phyloP scores from a whole-genome alignment of 2,888 invertebrate species.

The Ethmia dodecea region DNA sequence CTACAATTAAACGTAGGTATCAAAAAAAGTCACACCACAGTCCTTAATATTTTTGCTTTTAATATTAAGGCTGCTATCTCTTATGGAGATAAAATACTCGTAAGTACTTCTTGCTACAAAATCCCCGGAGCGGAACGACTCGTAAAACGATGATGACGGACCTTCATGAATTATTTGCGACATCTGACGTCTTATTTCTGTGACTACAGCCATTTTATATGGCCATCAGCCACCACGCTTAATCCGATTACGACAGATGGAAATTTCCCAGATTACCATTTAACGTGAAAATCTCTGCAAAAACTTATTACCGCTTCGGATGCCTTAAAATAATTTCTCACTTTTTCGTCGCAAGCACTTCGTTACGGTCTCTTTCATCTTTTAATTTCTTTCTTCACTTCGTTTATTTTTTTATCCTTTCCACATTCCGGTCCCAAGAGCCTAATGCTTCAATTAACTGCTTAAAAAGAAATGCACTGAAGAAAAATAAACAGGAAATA shows the following conservation, averaged over 20 bases:
- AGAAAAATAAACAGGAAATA: conserved; percentile 31
- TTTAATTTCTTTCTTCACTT: conserved; percentile 50
- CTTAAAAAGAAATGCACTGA: conserved; percentile 32
- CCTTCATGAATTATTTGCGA: conserved; percentile 1
- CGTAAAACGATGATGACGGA: background rate
- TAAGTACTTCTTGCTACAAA: no score
- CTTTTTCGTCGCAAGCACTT: conserved; percentile 48
- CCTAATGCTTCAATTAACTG: conserved; percentile 44
- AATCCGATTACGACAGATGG: conserved; percentile 51
- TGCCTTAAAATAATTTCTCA: conserved; percentile 57
- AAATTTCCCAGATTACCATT: conserved; percentile 53
- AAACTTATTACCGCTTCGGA: conserved; percentile 58
- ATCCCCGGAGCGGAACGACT: no score
- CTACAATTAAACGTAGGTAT: no score
- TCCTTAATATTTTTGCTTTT: no score
- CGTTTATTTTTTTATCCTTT: conserved; percentile 43
- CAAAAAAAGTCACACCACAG: no score
- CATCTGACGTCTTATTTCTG: background rate
- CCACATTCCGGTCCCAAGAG: conserved; percentile 32
- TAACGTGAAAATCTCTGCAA: conserved; percentile 50
- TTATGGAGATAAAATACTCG: no score
- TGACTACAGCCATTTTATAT: conserved; percentile 11
- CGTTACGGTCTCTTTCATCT: conserved; percentile 55
- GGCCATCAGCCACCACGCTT: conserved; percentile 15
- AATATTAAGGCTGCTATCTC: no score